phyloP scores from a whole-genome alignment of 2,888 invertebrate species.

The Synergus gifuensis region DNA sequence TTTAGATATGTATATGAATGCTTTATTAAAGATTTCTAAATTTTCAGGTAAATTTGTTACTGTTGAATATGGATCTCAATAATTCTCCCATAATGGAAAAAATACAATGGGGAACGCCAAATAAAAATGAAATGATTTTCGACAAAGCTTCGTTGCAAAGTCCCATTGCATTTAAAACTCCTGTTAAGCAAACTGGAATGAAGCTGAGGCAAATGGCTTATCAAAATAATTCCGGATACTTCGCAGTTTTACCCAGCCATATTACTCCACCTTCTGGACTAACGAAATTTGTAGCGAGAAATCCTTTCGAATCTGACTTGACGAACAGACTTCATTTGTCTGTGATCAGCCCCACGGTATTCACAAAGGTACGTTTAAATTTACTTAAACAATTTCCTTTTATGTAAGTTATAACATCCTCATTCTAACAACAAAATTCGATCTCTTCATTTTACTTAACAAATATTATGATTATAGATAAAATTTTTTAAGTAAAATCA shows the following conservation, averaged over 20 bases:
- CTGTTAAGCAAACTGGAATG: conserved; percentile 59
- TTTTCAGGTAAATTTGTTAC: neutral
- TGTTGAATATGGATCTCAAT: neutral
- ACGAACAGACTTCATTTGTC: conserved; percentile 84
- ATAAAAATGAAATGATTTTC: conserved; percentile 55
- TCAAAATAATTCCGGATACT: conserved; percentile 56
- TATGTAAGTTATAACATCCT: too few relatives aligned
- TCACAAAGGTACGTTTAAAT: conserved; percentile 65
- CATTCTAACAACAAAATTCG: too few relatives aligned
- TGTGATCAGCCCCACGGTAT: conserved; percentile 82
- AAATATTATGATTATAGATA: too few relatives aligned
- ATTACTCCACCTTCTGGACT: conserved; percentile 81
- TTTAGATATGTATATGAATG: too few relatives aligned
- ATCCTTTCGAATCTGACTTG: conserved; percentile 85
- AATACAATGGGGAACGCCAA: conserved; percentile 61
- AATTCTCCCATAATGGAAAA: conserved; percentile 57
- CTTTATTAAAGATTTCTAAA: too few relatives aligned
- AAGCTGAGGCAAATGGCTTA: conserved; percentile 52
- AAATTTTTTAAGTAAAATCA: too few relatives aligned
- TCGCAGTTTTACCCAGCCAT: conserved; percentile 75
- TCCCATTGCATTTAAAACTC: conserved; percentile 61
- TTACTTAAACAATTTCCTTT: neutral
- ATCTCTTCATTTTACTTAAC: too few relatives aligned
- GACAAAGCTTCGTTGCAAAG: conserved; percentile 51
- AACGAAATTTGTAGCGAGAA: conserved; percentile 80